Percentiles rank a stretch among this genome's conserved stretches.
Evolutionary conservation across 2,888 invertebrate genomes (phyloP).

Genomic region (Hymenopus coronatus): DNA sequence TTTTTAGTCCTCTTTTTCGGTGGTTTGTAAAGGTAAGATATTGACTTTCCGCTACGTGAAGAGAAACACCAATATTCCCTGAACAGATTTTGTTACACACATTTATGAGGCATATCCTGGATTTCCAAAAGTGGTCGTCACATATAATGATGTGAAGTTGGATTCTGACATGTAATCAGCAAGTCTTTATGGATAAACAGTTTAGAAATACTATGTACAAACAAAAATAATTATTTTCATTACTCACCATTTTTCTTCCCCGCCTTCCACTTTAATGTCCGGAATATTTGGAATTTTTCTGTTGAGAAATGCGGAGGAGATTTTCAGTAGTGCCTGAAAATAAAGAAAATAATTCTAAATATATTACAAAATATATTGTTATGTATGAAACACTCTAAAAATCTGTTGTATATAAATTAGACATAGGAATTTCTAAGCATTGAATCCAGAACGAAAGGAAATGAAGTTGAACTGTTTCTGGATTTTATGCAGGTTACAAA

Average conservation of each 20-base stretch:
- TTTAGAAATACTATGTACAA: no score
- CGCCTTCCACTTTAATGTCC: slow-evolving; percentile 84
- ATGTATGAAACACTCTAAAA: no score
- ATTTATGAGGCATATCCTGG: neutral
- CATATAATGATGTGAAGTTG: no score
- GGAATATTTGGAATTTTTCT: slow-evolving; percentile 93
- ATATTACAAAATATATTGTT: no score
- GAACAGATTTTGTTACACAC: neutral
- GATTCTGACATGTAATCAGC: no score
- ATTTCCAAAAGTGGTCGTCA: no score
- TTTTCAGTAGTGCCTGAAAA: slow-evolving; percentile 79
- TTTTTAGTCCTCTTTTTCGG: neutral
- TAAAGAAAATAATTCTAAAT: slow-evolving; percentile 23
- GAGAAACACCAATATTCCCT: neutral
- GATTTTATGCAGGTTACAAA: no score
- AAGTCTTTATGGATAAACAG: no score
- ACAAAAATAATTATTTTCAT: neutral
- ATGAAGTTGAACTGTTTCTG: no score
- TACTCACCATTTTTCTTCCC: slow-evolving; percentile 84
- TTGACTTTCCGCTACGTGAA: neutral
- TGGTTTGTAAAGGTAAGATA: neutral
- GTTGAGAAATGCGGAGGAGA: slow-evolving; percentile 86
- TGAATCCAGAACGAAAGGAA: no score
- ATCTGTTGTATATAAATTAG: no score
- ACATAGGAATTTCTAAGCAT: no score